Conservation (phyloP, 1,140 invertebrate genomes). For the Onthophagus taurus region DNA sequence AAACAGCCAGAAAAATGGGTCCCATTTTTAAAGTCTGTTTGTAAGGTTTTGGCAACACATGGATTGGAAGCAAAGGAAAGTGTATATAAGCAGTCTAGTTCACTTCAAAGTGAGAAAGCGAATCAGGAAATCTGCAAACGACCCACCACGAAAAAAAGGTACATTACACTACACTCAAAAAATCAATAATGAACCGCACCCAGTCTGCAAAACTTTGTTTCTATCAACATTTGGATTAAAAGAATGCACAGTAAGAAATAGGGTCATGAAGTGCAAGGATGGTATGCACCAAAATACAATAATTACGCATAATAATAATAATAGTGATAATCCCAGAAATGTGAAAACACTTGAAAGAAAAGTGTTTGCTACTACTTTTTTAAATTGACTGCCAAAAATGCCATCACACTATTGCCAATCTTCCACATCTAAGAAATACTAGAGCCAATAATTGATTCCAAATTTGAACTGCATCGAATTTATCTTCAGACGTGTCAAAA, state of each 20-base stretch:
- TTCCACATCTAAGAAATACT: constrained; percentile 1
- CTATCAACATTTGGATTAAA: constrained; percentile 6
- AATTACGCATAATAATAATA: background rate
- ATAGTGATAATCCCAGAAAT: constrained; percentile 1
- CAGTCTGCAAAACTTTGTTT: constrained; percentile 9
- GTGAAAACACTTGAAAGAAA: background rate
- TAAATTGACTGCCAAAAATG: background rate
- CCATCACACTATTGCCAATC: background rate
- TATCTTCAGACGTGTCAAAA: constrained; percentile 1
- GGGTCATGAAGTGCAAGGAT: background rate
- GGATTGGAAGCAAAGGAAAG: constrained; percentile 20
- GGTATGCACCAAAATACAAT: background rate
- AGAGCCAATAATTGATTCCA: background rate
- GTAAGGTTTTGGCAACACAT: constrained; percentile 30
- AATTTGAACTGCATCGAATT: constrained; percentile 1
- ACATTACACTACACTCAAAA: constrained; percentile 10
- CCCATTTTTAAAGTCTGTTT: background rate
- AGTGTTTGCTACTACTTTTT: constrained; percentile 1
- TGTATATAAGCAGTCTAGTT: background rate
- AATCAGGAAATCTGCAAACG: background rate
- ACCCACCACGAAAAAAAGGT: constrained; percentile 6
- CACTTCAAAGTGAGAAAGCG: background rate
- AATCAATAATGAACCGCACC: constrained; percentile 4
- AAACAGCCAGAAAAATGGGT: background rate
- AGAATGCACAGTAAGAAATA: constrained; percentile 1